Evolutionary conservation across 2,113 vertebrate species (phyloP).

Genomic region (Rostratula benghalensis): DNA sequence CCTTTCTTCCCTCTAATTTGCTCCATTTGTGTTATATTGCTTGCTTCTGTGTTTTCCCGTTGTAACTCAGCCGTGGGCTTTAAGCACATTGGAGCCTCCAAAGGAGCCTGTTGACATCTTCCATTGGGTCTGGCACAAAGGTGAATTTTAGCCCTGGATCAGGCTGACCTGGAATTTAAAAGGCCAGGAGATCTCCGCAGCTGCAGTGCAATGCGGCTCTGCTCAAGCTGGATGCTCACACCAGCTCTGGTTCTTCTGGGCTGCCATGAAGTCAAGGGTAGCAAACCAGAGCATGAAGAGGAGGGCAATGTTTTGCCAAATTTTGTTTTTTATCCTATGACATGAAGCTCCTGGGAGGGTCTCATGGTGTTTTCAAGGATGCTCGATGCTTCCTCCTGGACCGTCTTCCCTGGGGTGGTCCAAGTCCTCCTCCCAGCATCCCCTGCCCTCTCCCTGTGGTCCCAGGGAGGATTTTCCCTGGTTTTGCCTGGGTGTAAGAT

Average conservation of each 20-base stretch:
- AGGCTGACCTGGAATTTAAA: background rate
- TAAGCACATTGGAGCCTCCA: background rate
- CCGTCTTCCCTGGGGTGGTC: background rate
- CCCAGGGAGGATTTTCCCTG: background rate
- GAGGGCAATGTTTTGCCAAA: background rate
- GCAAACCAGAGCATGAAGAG: background rate
- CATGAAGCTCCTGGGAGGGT: background rate
- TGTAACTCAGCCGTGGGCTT: background rate
- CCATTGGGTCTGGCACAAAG: background rate
- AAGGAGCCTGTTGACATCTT: background rate
- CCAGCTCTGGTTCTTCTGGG: background rate
- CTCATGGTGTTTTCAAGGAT: background rate
- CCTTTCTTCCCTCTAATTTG: slow-evolving; percentile 12
- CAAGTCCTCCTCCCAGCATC: background rate
- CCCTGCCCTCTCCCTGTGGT: background rate
- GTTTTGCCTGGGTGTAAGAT: background rate
- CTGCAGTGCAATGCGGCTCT: background rate
- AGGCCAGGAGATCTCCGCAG: background rate
- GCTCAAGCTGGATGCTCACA: background rate
- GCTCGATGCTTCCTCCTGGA: background rate
- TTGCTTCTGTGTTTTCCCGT: background rate
- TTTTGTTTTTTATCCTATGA: accelerated
- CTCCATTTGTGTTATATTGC: background rate
- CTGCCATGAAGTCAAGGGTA: background rate
- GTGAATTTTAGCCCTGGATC: background rate